phyloP scores from a whole-genome alignment of 1,140 invertebrate genomes.

The Musca vetustissima region DNA sequence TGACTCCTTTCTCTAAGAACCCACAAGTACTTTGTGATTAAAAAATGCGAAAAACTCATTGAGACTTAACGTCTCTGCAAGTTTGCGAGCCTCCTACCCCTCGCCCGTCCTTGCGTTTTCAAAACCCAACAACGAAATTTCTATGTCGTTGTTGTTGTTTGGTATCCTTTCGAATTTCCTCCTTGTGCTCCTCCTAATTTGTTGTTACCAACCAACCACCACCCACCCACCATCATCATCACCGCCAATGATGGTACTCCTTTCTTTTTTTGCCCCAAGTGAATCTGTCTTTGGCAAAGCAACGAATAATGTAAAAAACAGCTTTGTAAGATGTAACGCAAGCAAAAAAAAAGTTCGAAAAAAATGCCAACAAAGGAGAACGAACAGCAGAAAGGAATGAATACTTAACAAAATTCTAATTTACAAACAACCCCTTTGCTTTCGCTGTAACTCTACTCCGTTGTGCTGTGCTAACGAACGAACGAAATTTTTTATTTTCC shows the following conservation, averaged over 20 bases:
- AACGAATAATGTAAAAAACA: not conserved
- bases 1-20: slow-evolving; percentile 7
- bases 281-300: not conserved
- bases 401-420: slow-evolving; percentile 6
- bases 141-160: not conserved
- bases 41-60: slow-evolving; percentile 18
- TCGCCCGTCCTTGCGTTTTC: no score
- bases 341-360: slow-evolving; percentile 7
- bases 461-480: slow-evolving; percentile 11
- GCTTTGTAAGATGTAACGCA: not conserved
- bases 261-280: not conserved
- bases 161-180: not conserved
- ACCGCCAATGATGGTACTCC: not conserved
- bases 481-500: no score
- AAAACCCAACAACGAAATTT: no score
- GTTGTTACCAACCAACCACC: not conserved
- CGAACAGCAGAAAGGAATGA: not conserved
- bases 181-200: not conserved
- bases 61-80: slow-evolving; percentile 19
- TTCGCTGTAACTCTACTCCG: not conserved
- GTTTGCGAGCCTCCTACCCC: not conserved
- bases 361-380: not conserved
- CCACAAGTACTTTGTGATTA: slow-evolving; percentile 22
- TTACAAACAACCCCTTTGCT: slow-evolving; percentile 22
- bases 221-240: not conserved